Conservation (phyloP, 1,140 invertebrate species). For the Ditylenchus dipsaci region DNA sequence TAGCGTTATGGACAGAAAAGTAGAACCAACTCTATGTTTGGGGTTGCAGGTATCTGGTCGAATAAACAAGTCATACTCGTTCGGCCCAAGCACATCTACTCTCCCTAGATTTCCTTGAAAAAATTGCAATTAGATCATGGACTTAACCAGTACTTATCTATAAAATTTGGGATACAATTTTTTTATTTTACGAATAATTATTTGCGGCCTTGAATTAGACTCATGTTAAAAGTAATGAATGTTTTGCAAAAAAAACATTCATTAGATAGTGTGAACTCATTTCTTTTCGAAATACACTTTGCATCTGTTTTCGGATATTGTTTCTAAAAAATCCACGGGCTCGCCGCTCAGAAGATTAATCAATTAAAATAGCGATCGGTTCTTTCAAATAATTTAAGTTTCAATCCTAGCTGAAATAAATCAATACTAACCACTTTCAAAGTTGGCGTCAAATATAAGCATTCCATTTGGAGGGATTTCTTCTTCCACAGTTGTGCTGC, state of each 20-base stretch:
- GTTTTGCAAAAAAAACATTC: not conserved
- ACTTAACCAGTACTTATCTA: conserved; percentile 8
- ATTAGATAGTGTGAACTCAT: not conserved
- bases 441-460: conserved; percentile 92
- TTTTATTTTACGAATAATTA: not conserved
- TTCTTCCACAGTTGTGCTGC: not conserved
- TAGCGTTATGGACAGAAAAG: conserved; percentile 93
- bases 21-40: conserved; percentile 87
- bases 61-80: conserved; percentile 92
- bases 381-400: too few relatives aligned
- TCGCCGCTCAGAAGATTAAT: too few relatives aligned
- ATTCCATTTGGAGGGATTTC: conserved; percentile 66
- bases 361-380: too few relatives aligned
- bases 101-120: conserved; percentile 81
- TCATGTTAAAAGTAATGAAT: not conserved
- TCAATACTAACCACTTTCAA: conserved; percentile 73
- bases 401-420: too few relatives aligned
- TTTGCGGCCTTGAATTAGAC: not conserved
- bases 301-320: too few relatives aligned
- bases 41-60: conserved; percentile 92
- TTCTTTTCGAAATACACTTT: too few relatives aligned
- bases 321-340: too few relatives aligned
- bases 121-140: too few relatives aligned
- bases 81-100: conserved; percentile 85
- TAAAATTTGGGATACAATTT: not conserved